Evolutionary conservation across 2,888 invertebrate genomes (phyloP).

Genomic region (Thelaira solivaga): DNA sequence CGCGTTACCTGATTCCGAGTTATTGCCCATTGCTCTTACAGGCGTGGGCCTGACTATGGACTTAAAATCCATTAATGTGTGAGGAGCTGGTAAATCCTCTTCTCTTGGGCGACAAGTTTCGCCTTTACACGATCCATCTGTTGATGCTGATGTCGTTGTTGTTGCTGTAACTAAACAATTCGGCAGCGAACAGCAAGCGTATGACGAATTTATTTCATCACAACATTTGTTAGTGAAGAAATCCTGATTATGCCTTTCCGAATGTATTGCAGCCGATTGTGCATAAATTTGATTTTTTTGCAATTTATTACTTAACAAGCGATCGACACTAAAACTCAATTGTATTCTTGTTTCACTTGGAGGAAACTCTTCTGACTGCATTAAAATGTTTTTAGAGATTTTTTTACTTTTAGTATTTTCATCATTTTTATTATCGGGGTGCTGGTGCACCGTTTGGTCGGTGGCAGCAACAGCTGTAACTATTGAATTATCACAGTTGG

Average conservation of each 20-base stretch:
- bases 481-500: slow-evolving; percentile 50
- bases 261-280: not conserved
- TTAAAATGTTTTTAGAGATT: slow-evolving; percentile 12
- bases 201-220: slow-evolving; percentile 63
- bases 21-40: slow-evolving; percentile 68
- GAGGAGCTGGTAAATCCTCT: slow-evolving; percentile 1
- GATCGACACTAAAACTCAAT: slow-evolving; percentile 76
- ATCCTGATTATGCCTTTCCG: not conserved
- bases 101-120: slow-evolving; percentile 1
- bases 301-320: slow-evolving; percentile 67
- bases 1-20: slow-evolving; percentile 68
- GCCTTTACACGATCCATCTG: slow-evolving; percentile 21
- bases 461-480: too few species aligned
- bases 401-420: slow-evolving; percentile 28
- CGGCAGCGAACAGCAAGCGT: slow-evolving; percentile 68
- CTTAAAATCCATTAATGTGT: slow-evolving; percentile 70
- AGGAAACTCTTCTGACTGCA: slow-evolving; percentile 29
- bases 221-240: slow-evolving; percentile 64
- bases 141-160: slow-evolving; percentile 21
- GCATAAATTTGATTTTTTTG: slow-evolving; percentile 54
- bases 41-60: slow-evolving; percentile 73
- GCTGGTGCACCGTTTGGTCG: too few species aligned
- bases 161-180: slow-evolving; percentile 65
- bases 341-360: slow-evolving; percentile 71
- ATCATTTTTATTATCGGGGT: slow-evolving; percentile 8